phyloP scores from a whole-genome alignment of 2,797 vertebrate species.

The Remorina albescens region DNA sequence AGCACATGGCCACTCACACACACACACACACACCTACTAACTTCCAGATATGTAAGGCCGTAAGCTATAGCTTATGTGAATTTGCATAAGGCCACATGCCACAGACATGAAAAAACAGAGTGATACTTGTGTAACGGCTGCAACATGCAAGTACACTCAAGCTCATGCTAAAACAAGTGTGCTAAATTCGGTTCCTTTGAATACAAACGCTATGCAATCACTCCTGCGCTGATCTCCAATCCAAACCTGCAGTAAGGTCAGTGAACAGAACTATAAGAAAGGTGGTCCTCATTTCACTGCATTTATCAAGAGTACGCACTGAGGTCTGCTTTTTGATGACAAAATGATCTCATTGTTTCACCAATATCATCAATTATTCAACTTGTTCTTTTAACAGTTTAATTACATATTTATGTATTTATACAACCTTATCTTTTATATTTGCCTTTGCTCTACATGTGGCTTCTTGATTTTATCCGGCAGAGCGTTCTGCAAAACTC shows the following conservation, averaged over 20 bases:
- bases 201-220: slow-evolving; percentile 10
- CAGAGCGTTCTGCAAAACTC: too few species aligned
- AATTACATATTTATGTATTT: background rate
- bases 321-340: background rate
- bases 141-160: slow-evolving; percentile 6
- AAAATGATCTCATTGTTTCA: background rate
- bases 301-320: background rate
- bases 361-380: background rate
- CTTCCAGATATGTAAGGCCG: slow-evolving; percentile 39
- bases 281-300: background rate
- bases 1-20: slow-evolving; percentile 59
- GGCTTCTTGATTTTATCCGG: too few species aligned
- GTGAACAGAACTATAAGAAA: slow-evolving; percentile 5
- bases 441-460: background rate
- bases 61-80: slow-evolving; percentile 31
- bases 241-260: slow-evolving; percentile 32
- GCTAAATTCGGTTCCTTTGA: background rate
- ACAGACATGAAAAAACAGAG: background rate
- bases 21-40: slow-evolving; percentile 20
- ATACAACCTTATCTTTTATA: background rate
- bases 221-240: slow-evolving; percentile 28
- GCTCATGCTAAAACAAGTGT: too few species aligned
- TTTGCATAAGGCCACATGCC: slow-evolving; percentile 11
- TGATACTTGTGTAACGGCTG: background rate
- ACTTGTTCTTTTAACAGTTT: background rate